Evolutionary conservation across 1,140 invertebrate species (phyloP).

Genomic region (Heliconius himera): DNA sequence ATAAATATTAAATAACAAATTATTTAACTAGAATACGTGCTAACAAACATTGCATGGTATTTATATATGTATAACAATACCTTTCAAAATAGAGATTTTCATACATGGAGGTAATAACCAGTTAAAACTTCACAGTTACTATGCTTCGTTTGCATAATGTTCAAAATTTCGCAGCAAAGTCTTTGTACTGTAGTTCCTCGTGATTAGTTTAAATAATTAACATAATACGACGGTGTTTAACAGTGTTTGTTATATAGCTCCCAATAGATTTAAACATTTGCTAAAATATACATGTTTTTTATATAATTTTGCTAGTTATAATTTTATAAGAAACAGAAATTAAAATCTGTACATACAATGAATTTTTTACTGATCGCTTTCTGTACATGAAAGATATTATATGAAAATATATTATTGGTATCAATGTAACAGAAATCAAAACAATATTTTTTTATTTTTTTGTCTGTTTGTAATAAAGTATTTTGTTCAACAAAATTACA

Average conservation of each 20-base stretch:
- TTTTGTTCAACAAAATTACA: too few relatives aligned
- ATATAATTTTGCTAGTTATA: too few relatives aligned
- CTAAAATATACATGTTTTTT: too few relatives aligned
- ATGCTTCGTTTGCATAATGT: constrained; percentile 5
- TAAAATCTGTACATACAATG: too few relatives aligned
- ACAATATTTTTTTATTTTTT: too few relatives aligned
- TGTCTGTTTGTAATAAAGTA: too few relatives aligned
- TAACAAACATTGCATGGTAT: neutral
- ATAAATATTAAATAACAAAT: neutral
- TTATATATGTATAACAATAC: neutral
- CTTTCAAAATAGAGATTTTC: neutral
- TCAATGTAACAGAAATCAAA: too few relatives aligned
- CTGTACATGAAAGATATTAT: too few relatives aligned
- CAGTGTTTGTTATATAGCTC: neutral
- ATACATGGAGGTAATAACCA: constrained; percentile 3
- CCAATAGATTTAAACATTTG: too few relatives aligned
- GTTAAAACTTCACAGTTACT: constrained; percentile 3
- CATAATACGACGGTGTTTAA: neutral
- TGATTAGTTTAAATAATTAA: neutral
- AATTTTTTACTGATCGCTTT: too few relatives aligned
- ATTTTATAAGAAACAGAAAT: too few relatives aligned
- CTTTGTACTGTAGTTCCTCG: neutral
- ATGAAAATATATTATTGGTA: too few relatives aligned
- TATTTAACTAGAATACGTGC: neutral
- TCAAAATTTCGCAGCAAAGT: constrained; percentile 8